Evolutionary conservation across 2,888 invertebrate genomes (phyloP), one percentile per base, ranked within the genome.

Genomic region (Drosophila prostipennis): DNA sequence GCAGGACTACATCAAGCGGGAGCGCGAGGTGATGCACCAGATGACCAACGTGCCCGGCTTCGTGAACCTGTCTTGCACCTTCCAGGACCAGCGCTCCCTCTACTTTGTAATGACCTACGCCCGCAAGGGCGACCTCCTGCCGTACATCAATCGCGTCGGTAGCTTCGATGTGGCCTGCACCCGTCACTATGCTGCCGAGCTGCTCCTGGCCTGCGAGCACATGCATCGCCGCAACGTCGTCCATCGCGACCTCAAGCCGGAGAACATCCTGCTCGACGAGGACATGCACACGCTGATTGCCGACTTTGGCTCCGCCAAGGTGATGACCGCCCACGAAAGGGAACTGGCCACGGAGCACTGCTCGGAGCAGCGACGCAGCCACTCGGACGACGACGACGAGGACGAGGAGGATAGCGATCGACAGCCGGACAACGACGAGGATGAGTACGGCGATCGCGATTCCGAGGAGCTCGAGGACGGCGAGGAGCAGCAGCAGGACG

Each of bases 91-190:
- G 34, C 96, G 97, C 86, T 94, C 97, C 89, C 94, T 99, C 68
- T 99, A 98, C 93, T 99, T 99, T 93, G 99, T 98, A 16, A 94
- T 99, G 91, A 97, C 97, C 16, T 98, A 97, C 93, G 99, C 98
- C 61, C 96, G 96, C 92, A 96, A 98, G 91, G 99, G 99, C 65
- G 99, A 99, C 93, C 93, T 99, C 69, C 93, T 98, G 84, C 96
- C 96, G 75, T 96, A 98, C 92, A 96, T 99, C 80, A 96, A 96
- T 91, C 96, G 96, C 92, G 95, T 97, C 86, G 97, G 97, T 79
- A 95, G 95, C 64, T 98, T 99, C 92, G 97, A 97, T 93, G 93
- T 96, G 74, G 95, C 96, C 76, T 97, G 97, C 92, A 96, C 98
- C 5, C 95, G 95, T 91, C 99, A 98, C 93, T 99, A 99, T 93